phyloP scores from a whole-genome alignment of 37 sponge, comb jelly and placozoan species.

The Tethya wilhelma region DNA sequence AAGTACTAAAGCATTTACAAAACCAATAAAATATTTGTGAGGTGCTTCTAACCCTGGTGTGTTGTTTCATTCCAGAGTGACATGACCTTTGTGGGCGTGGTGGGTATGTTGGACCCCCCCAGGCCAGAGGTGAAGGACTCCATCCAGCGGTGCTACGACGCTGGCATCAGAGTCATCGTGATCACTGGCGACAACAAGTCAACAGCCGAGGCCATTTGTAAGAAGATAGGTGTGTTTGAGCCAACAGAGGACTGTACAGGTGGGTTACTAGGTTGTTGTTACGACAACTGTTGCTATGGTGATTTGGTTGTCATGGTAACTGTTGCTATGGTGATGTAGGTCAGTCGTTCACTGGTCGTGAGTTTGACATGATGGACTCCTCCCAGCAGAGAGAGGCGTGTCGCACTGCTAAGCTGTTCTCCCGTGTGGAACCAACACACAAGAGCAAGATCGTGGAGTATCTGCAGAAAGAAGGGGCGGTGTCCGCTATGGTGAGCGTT shows the following conservation, averaged over 20 bases:
- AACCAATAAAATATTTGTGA: too few relatives aligned
- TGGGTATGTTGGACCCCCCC: slow-evolving; percentile 99
- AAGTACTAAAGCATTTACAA: too few relatives aligned
- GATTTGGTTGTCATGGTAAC: not conserved
- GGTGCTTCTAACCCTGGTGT: too few relatives aligned
- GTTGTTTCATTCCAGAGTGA: slow-evolving; percentile 87
- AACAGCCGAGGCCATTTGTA: slow-evolving; percentile 99
- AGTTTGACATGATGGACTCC: slow-evolving; percentile 87
- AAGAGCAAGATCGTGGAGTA: slow-evolving; percentile 97
- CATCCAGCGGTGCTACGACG: slow-evolving; percentile 77
- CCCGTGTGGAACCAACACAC: slow-evolving; percentile 98
- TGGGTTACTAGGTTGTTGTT: not conserved
- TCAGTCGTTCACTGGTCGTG: slow-evolving; percentile 92
- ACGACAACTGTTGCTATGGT: not conserved
- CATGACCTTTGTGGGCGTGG: slow-evolving; percentile 99
- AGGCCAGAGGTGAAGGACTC: slow-evolving; percentile 89
- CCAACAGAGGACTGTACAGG: slow-evolving; percentile 72
- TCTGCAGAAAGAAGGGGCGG: slow-evolving; percentile 90
- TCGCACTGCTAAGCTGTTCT: slow-evolving; percentile 85
- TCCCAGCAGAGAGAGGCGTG: slow-evolving; percentile 88
- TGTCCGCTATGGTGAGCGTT: slow-evolving; percentile 98
- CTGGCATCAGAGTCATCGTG: slow-evolving; percentile 98
- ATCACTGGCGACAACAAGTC: slow-evolving; percentile 99
- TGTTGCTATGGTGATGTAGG: slow-evolving; percentile 31
- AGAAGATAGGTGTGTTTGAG: slow-evolving; percentile 93